Conservation (phyloP, 2,797 vertebrate species). For the Lindbergichthys nudifrons region DNA sequence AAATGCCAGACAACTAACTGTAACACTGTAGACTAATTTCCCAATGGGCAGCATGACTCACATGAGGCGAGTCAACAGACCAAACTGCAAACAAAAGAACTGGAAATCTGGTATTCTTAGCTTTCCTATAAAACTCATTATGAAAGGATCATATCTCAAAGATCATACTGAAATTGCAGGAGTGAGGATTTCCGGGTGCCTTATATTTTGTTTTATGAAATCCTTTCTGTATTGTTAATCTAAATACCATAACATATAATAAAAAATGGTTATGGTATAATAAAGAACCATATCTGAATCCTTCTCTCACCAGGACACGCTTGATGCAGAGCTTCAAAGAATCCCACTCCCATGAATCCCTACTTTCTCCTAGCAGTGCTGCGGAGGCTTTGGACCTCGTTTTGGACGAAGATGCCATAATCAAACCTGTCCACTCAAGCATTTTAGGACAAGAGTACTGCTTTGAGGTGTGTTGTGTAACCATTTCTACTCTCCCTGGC, state of each 20-base stretch:
- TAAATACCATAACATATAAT: not conserved
- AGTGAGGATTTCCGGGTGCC: conserved; percentile 38
- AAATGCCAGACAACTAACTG: not conserved
- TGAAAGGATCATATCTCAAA: conserved; percentile 48
- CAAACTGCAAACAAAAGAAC: conserved; percentile 33
- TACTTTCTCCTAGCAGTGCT: conserved; percentile 95
- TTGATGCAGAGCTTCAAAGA: conserved; percentile 98
- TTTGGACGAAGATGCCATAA: conserved; percentile 95
- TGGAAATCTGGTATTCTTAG: conserved; percentile 47
- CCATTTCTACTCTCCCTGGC: not conserved
- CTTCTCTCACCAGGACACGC: conserved; percentile 85
- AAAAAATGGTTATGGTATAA: not conserved
- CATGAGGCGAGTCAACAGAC: conserved; percentile 47
- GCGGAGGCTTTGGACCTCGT: conserved; percentile 95
- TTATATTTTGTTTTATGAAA: conserved; percentile 43
- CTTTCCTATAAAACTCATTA: conserved; percentile 55
- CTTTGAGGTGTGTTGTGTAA: conserved; percentile 88
- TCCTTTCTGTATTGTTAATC: conserved; percentile 7
- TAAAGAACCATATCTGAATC: conserved; percentile 28
- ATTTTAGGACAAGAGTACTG: conserved; percentile 97
- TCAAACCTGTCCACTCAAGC: conserved; percentile 96
- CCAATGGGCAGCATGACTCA: conserved; percentile 40
- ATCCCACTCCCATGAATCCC: conserved; percentile 95
- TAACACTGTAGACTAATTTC: conserved; percentile 16
- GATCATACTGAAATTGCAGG: conserved; percentile 32